These are phyloP conservation scores for Galemys pyrenaicus DNA, from an alignment of 2,113 vertebrate genomes.

Conservation along the genomic window DNA sequence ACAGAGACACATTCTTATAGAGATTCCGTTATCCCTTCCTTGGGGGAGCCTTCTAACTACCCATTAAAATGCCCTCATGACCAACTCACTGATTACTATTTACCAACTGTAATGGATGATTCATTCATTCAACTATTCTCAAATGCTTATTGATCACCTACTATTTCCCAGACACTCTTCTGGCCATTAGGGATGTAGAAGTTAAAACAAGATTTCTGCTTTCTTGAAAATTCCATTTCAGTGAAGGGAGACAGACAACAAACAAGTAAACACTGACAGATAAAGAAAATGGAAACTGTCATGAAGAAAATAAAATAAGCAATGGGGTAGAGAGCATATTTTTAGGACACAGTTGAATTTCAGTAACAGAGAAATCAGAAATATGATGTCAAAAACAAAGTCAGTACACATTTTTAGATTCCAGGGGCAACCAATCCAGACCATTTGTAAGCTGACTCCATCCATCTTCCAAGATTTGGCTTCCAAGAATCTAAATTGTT, in stretches of 20 bases:
- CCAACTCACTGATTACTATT: not conserved
- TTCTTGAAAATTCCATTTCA: not conserved
- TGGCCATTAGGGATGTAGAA: not conserved
- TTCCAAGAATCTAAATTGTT: not conserved
- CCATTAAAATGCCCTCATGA: not conserved
- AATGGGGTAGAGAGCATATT: not conserved
- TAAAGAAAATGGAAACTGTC: not conserved
- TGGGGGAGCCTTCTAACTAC: not conserved
- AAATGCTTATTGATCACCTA: not conserved
- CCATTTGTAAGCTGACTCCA: not conserved
- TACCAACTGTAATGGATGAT: not conserved
- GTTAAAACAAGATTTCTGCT: not conserved
- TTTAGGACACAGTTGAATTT: not conserved
- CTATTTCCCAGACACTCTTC: not conserved
- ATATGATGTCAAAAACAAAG: not conserved
- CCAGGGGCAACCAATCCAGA: not conserved
- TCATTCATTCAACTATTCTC: not conserved
- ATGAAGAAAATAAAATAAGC: not conserved
- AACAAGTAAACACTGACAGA: not conserved
- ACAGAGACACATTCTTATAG: not conserved
- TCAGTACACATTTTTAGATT: not conserved
- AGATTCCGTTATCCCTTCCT: not conserved
- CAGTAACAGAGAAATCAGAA: not conserved
- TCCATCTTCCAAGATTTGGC: not conserved
- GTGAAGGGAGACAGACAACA: not conserved